Percentiles rank a stretch among this genome's conserved stretches.
phyloP scores from a whole-genome alignment of 2,797 vertebrate species.

The Myiotriccus ornatus region DNA sequence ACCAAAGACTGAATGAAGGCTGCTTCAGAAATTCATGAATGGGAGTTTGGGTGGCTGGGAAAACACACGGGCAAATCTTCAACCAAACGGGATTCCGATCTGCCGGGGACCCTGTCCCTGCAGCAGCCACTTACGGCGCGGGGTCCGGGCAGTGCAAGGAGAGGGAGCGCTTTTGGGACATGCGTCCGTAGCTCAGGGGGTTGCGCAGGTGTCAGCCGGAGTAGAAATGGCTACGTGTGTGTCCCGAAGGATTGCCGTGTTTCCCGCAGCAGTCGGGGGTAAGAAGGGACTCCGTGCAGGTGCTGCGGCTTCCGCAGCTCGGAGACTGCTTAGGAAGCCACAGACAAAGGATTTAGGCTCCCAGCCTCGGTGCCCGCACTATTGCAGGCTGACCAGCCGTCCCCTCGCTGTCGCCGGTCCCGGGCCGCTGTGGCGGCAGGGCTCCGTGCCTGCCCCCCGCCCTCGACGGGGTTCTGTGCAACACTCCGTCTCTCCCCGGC shows the following conservation, averaged over 20 bases:
- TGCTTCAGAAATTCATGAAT: slow-evolving; percentile 59
- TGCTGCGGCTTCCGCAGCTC: not conserved
- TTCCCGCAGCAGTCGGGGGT: not conserved
- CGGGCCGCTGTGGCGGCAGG: not conserved
- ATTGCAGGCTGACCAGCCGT: not conserved
- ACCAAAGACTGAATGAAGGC: slow-evolving; percentile 41
- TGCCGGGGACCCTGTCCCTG: not conserved
- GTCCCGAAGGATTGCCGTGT: not conserved
- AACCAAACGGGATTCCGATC: not conserved
- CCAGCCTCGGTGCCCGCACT: not conserved
- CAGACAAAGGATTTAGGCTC: not conserved
- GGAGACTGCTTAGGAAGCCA: not conserved
- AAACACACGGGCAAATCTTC: not conserved
- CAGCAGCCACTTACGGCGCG: not conserved
- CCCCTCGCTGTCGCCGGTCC: not conserved
- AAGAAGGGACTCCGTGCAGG: not conserved
- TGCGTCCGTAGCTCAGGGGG: not conserved
- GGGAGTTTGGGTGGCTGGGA: not conserved
- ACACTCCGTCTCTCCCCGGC: too few relatives aligned
- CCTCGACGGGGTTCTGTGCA: too few relatives aligned
- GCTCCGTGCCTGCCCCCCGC: not conserved
- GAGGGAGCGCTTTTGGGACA: not conserved
- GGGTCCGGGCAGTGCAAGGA: not conserved
- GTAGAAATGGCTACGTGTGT: not conserved
- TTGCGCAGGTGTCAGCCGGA: not conserved